Base-by-base conservation (phyloP, 2,797 vertebrate species). In the Novumbra hubbsi region DNA sequence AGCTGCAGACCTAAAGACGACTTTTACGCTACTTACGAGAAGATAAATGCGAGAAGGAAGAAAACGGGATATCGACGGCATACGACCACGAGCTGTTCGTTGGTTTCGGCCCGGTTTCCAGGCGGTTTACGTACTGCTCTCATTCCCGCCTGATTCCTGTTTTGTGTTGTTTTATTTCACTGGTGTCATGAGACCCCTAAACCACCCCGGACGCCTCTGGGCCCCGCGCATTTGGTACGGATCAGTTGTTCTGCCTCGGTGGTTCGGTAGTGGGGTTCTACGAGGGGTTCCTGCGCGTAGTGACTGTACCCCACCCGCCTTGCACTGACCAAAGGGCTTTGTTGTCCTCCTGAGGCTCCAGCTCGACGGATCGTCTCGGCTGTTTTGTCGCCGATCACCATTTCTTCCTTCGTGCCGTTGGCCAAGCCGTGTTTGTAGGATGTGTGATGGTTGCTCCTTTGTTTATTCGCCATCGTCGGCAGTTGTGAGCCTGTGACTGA, bases 41-140 rank as follows among this genome's bases (percentile, higher is more conserved):
- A 5, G 84, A 48, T 75, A 78, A n/a, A 24, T n/a, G 14, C 79
- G 73, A 76, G 75, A 57, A 5, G 84, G 74, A 67, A 21, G n/a
- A 67, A 67, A 67, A 19, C n/a, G 71, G 70, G 71, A 84, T 79
- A 65, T 79, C 73, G 78, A 63, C 73, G 76, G 73, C 84, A 81
- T 87, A 83, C 41, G 14, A 64, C n/a, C 16, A 41, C 82, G 63
- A 86, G 72, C 76, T 78, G 75, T 81, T 81, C 28, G 7, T 86
- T 81, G 81, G 50, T 73, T 79, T 79, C 27, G 71, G 73, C 83
- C 79, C 24, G 24, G 64, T 83, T 76, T 87, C 78, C 50, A 79
- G 78, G 85, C 57, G 84, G 60, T 76, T 34, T 89, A 80, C 77
- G 86, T 66, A 65, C 70, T 85, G 85, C 81, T 88, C 70, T 84